Conservation (phyloP, 2,888 invertebrate species). For the Drosophila affinis region DNA sequence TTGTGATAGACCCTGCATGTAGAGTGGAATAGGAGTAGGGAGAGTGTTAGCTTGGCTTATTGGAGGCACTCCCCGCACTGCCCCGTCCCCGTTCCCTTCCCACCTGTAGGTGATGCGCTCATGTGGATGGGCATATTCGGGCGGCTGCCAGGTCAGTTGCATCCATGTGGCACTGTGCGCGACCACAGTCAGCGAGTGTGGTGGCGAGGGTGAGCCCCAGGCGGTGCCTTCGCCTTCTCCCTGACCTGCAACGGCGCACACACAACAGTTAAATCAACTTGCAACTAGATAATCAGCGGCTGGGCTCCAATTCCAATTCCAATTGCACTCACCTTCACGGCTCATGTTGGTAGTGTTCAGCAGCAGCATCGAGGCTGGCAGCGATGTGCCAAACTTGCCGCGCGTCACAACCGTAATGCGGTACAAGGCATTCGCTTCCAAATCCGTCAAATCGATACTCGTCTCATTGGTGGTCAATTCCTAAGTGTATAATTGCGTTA, state of each 20-base stretch:
- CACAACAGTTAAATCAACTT: conserved; percentile 34
- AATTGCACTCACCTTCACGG: conserved; percentile 69
- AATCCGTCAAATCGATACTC: conserved; percentile 85
- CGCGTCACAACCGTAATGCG: conserved; percentile 91
- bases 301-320: conserved; percentile 1
- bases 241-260: conserved; percentile 26
- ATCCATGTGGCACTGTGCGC: conserved; percentile 93
- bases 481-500: conserved; percentile 83
- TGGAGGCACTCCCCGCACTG: background rate
- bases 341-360: conserved; percentile 86
- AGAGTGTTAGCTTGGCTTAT: background rate
- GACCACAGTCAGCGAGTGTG: conserved; percentile 90
- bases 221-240: conserved; percentile 51
- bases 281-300: conserved; percentile 9
- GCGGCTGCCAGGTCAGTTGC: conserved; percentile 92
- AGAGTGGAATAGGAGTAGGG: background rate
- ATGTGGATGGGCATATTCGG: conserved; percentile 91
- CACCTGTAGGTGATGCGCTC: conserved; percentile 91
- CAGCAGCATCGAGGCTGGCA: conserved; percentile 91
- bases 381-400: conserved; percentile 91
- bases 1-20: conserved; percentile 88
- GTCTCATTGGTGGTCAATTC: conserved; percentile 89
- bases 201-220: conserved; percentile 90
- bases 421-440: conserved; percentile 89
- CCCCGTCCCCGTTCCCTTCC: conserved; percentile 78